Percentiles rank a stretch among this genome's conserved stretches.
phyloP scores from a whole-genome alignment of 2,888 invertebrate genomes.

The Oscheius myriophilus region DNA sequence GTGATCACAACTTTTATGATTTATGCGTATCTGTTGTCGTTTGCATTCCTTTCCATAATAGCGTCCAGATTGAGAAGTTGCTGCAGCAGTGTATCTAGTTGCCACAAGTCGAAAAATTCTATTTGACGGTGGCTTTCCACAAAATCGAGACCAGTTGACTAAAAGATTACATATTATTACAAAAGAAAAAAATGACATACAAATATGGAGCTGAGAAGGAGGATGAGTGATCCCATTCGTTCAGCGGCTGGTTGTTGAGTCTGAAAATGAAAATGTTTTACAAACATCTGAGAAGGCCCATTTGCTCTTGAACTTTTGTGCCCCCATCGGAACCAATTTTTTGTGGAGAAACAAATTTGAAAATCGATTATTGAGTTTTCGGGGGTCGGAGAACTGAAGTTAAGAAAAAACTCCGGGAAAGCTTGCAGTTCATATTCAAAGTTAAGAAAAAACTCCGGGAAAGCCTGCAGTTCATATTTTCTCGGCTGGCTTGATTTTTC shows the following conservation, averaged over 20 bases:
- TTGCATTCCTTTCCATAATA: conserved; percentile 32
- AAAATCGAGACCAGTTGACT: conserved; percentile 67
- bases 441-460: too few species aligned
- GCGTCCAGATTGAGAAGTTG: conserved; percentile 61
- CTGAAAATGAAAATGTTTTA: too few species aligned
- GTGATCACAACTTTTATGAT: neutral
- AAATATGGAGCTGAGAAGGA: conserved; percentile 66
- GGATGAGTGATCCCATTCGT: conserved; percentile 60
- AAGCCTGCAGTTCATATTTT: too few species aligned
- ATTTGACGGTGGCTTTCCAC: conserved; percentile 67
- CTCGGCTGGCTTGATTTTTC: too few species aligned
- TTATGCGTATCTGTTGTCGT: neutral
- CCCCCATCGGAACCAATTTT: too few species aligned
- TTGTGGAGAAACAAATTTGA: too few species aligned
- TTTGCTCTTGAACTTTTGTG: too few species aligned
- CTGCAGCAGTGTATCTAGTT: conserved; percentile 59
- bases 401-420: too few species aligned
- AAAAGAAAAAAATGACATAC: conserved; percentile 39
- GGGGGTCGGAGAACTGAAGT: too few species aligned
- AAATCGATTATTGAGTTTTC: too few species aligned
- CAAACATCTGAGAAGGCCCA: too few species aligned
- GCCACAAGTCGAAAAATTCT: conserved; percentile 69
- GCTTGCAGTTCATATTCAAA: too few species aligned
- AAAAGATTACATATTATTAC: conserved; percentile 24
- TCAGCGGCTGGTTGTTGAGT: conserved; percentile 43